Percentiles rank a stretch among this genome's conserved stretches.
Evolutionary conservation across 2,888 invertebrate species (phyloP).

Genomic region (Andrena praecox): DNA sequence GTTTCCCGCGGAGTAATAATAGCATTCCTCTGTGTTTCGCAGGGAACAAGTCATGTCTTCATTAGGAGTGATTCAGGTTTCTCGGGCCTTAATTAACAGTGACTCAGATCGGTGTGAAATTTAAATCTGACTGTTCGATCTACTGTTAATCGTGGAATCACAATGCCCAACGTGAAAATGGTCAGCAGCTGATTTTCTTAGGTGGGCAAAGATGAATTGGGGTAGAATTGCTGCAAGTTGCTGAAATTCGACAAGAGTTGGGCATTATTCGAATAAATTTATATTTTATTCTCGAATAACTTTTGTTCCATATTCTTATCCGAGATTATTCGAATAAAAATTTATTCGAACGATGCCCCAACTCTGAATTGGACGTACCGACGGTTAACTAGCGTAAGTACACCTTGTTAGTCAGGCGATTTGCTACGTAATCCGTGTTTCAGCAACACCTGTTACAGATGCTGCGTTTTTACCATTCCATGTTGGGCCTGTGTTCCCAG

Average conservation of each 20-base stretch:
- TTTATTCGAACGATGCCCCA: no score
- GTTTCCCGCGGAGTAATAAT: background rate
- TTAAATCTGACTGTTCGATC: background rate
- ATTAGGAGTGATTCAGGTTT: background rate
- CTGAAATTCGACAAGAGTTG: background rate
- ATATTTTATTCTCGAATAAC: background rate
- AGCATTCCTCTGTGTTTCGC: background rate
- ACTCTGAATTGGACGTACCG: no score
- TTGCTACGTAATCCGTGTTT: background rate
- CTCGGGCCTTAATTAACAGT: background rate
- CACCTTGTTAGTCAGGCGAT: background rate
- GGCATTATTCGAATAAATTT: background rate
- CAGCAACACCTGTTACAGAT: slow-evolving; percentile 10
- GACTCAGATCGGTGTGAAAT: background rate
- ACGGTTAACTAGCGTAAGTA: no score
- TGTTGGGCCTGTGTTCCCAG: slow-evolving; percentile 14
- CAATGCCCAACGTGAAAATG: background rate
- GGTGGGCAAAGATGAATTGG: background rate
- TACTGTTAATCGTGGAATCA: background rate
- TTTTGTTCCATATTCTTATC: no score
- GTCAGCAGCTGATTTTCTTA: background rate
- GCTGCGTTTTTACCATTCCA: background rate
- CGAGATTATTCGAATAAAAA: no score
- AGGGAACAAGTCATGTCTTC: background rate
- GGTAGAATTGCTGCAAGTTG: background rate